A percentile compares a stretch with the other conserved stretches of the same genome.
These are phyloP conservation scores for Melanerpes formicivorus DNA, from an alignment of 2,113 vertebrate species.

Conservation along the genomic window DNA sequence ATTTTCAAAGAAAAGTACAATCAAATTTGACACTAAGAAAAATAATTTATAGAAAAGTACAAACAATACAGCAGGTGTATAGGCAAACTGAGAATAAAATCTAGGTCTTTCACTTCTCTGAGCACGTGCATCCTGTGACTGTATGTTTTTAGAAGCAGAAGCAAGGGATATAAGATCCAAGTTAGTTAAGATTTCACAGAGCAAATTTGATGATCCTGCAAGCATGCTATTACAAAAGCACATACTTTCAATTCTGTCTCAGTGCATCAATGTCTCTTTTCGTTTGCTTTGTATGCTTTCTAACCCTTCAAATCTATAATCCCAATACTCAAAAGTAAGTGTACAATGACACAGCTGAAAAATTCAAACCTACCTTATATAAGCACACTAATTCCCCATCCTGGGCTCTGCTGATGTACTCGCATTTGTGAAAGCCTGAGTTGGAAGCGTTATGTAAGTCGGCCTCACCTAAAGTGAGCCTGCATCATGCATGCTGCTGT, in stretches of 20 bases:
- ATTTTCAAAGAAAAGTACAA: not conserved
- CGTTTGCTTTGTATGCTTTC: not conserved
- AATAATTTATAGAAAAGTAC: not conserved
- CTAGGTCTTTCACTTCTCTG: not conserved
- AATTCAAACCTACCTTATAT: not conserved
- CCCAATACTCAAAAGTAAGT: not conserved
- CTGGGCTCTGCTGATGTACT: not conserved
- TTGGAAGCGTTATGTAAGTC: not conserved
- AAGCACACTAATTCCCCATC: not conserved
- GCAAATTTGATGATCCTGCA: constrained; percentile 3
- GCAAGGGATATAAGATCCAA: not conserved
- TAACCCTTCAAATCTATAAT: not conserved
- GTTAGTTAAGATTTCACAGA: not conserved
- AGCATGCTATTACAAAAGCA: not conserved
- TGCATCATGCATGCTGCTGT: not conserved
- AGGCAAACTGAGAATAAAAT: not conserved
- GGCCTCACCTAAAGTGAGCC: not conserved
- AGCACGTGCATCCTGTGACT: not conserved
- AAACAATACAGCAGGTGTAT: not conserved
- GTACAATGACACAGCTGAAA: not conserved
- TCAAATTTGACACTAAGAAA: not conserved
- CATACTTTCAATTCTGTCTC: not conserved
- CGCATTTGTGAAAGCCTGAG: not conserved
- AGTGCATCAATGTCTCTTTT: not conserved
- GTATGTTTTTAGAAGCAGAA: not conserved